These are phyloP conservation scores for Teinopalpus imperialis DNA, from an alignment of 2,888 invertebrate genomes.

Conservation along the genomic window DNA sequence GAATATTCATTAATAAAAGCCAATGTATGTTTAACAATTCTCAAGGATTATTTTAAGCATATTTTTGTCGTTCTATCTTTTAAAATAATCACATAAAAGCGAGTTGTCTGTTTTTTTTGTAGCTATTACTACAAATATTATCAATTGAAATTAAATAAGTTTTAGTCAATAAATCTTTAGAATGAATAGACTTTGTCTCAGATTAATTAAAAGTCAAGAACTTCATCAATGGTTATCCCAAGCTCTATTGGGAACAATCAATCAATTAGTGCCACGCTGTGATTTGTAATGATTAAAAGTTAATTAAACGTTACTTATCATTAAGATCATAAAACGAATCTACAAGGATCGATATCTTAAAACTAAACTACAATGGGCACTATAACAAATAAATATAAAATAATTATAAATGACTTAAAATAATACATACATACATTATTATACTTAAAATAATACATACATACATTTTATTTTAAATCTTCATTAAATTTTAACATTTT, in stretches of 20 bases:
- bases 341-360: conserved; percentile 44
- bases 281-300: conserved; percentile 51
- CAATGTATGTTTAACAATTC: conserved; percentile 2
- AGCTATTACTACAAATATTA: too few species aligned
- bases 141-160: too few species aligned
- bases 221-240: conserved; percentile 17
- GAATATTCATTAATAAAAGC: conserved; percentile 30
- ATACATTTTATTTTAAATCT: too few species aligned
- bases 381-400: too few species aligned
- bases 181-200: conserved; percentile 9
- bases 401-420: too few species aligned
- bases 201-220: conserved; percentile 15
- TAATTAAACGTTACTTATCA: conserved; percentile 54
- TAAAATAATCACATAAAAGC: too few species aligned
- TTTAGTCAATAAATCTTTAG: too few species aligned
- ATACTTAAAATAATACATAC: too few species aligned
- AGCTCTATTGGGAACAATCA: conserved; percentile 41
- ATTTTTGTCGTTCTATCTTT: too few species aligned
- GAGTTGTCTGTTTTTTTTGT: too few species aligned
- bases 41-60: background rate
- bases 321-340: conserved; percentile 52
- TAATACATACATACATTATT: too few species aligned
- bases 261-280: conserved; percentile 60
- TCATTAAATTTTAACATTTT: too few species aligned
- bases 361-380: conserved; percentile 17